Base-by-base conservation (phyloP, 2,888 invertebrate species). In the Phanerotoma sp. region DNA sequence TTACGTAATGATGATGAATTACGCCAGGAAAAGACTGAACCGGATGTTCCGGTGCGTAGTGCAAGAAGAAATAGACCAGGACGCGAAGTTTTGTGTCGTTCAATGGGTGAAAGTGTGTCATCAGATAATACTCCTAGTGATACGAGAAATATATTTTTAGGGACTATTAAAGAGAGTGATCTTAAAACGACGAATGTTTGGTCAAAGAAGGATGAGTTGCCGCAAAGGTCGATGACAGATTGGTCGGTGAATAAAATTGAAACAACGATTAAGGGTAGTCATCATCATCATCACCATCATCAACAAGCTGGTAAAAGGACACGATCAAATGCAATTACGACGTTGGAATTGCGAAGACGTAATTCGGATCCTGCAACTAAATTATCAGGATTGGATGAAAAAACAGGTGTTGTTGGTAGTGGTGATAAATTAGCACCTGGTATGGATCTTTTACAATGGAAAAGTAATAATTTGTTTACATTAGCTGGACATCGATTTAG, bases 401-500 rank as follows among this genome's bases (percentile, higher is more conserved):
- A 69, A 74, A 77, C 66, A 11, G 72, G 69, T n/a, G 62, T 69
- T 2, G 80, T 69, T 2, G 80, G 82, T 68, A 72, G 79, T 77
- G 74, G 79, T 4, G 78, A 78, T n/a, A 80, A 80, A 68, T 68
- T 76, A n/a, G 74, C 81, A 64, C 77, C 82, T 67, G 57, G 83
- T 72, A 81, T 74, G 84, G 82, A 46, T 78, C 79, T 73, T 71
- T 51, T 83, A 67, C 79, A 87, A 79, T 81, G 86, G 85, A 75
- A 84, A 59, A 80, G 80, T 32, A 80, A 79, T 45, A 79, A 80
- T 56, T 77, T 85, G 42, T 87, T 90, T 64, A 84, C 86, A 11
- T 84, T 89, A 62, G 89, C 89, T 0, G 89, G 89, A 0, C 90
- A 90, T 77, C 82, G 84, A 63, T 89, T 89, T 77, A 83, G 89